Evolutionary conservation across 2,888 invertebrate genomes (phyloP).

Genomic region (Fragum sueziense): DNA sequence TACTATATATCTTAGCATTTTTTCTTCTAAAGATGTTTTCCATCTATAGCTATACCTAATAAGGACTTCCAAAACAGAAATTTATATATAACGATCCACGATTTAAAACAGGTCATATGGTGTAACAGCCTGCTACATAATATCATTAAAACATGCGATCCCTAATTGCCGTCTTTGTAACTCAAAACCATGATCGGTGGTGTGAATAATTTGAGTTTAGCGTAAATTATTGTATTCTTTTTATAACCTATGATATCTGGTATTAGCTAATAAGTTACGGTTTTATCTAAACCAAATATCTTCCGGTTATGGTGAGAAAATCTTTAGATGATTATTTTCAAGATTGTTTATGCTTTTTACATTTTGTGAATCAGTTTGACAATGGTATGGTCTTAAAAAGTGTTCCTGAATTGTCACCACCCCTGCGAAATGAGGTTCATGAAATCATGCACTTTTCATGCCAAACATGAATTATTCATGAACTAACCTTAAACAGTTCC

Average conservation of each 20-base stretch:
- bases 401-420: no score
- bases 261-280: background rate
- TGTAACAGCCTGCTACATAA: conserved; percentile 8
- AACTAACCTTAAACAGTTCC: no score
- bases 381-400: no score
- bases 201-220: conserved; percentile 19
- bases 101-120: conserved; percentile 1
- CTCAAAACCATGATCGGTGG: conserved; percentile 15
- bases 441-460: no score
- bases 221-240: conserved; percentile 5
- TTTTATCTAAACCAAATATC: background rate
- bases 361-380: no score
- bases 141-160: conserved; percentile 17
- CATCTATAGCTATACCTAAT: no score
- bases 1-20: no score
- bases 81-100: background rate
- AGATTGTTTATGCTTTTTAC: background rate
- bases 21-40: no score
- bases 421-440: no score
- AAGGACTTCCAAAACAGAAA: no score
- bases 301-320: background rate
- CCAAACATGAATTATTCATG: no score
- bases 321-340: background rate
- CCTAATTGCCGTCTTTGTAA: conserved; percentile 11
- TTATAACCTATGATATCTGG: background rate